Percentiles rank a stretch among this genome's conserved stretches.
These are phyloP conservation scores for Megalopta genalis DNA, from an alignment of 1,140 invertebrate species.

Conservation along the genomic window DNA sequence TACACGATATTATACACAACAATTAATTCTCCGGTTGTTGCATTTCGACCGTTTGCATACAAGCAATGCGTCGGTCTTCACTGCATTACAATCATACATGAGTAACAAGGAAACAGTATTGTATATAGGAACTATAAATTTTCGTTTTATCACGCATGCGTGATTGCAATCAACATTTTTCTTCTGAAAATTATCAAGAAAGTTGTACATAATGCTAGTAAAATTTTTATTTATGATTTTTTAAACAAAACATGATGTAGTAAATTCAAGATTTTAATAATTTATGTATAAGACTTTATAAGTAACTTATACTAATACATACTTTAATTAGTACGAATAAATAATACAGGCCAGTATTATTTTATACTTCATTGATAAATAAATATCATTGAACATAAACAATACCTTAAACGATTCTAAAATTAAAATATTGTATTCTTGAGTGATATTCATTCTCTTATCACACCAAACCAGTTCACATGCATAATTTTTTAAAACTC, in stretches of 20 bases:
- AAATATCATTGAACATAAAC: background rate
- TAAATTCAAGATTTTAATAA: background rate
- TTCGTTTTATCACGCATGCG: constrained; percentile 29
- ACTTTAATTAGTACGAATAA: background rate
- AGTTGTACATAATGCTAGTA: too few species aligned
- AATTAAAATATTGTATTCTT: background rate
- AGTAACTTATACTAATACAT: background rate
- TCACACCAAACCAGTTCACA: background rate
- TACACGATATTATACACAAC: background rate
- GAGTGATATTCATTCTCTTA: background rate
- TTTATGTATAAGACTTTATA: background rate
- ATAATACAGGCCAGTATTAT: constrained; percentile 13
- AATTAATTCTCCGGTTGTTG: background rate
- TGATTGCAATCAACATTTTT: background rate
- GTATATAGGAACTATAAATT: background rate
- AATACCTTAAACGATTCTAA: background rate
- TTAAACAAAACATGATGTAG: background rate
- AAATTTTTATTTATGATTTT: background rate
- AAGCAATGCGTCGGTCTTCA: background rate
- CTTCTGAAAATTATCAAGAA: background rate
- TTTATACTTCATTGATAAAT: background rate
- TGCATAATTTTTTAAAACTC: background rate
- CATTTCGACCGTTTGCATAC: background rate
- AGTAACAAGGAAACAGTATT: background rate
- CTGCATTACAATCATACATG: constrained; percentile 11